Evolutionary conservation across 2,888 invertebrate genomes (phyloP), one percentile per base, ranked within the genome.

Genomic region (Cremastinae sp.): DNA sequence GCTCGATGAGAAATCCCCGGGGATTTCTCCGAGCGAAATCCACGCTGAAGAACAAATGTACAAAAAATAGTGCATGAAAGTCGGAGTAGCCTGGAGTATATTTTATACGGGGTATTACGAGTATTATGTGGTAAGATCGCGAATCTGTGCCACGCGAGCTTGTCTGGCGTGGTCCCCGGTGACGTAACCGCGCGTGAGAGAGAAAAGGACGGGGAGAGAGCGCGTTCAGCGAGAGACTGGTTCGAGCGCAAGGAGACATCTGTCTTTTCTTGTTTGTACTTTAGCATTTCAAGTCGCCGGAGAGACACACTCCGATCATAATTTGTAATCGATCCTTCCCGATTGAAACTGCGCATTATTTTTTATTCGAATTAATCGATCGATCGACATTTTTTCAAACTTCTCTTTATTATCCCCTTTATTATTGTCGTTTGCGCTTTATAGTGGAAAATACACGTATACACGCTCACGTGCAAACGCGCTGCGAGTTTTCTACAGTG

Each of bases 111-210:
- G 53, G 64, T 47, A 65, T 69, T 58, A 45, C 34, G 47, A 43
- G 56, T 45, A 38, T 69, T 65, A 69, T 65, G 65, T 66, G 53
- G 65, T 54, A 65, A 78, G 80, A 78, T 75, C 69, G 80, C 79
- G 81, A 84, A 86, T 85, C 85, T 86, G 82, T 86, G 82, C 84
- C 83, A 84, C 81, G 80, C 36, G 82, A 81, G 68, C 75, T 75
- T 82, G 80, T 79, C 80, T 80, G 68, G 79, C 81, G 82, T 84
- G 83, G 83, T 84, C 81, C 83, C 78, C 75, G 82, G 82, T 86
- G 85, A 87, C 85, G 86, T 85, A 84, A 86, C 75, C 79, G 53
- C 22, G 45, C 58, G 68, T 82, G 80, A 79, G 74, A 82, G 83
- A 84, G 47, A 47, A 18, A 9, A 9, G 18, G 18, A 28, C 20